Conservation (phyloP, 2,113 vertebrate species). For the Ia io region DNA sequence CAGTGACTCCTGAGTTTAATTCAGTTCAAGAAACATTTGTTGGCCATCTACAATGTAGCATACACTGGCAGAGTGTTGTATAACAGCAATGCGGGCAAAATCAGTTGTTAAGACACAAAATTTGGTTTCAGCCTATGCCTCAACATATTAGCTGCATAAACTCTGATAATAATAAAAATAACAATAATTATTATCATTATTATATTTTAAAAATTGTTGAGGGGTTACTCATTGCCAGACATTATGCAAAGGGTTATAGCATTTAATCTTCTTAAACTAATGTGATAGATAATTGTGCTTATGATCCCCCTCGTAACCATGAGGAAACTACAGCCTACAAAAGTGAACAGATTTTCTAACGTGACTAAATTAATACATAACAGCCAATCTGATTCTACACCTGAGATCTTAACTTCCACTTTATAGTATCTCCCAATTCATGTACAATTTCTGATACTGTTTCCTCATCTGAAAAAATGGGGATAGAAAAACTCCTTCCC, state of each 20-base stretch:
- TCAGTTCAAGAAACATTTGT: background rate
- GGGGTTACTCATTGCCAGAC: background rate
- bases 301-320: background rate
- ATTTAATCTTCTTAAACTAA: background rate
- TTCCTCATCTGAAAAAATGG: background rate
- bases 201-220: background rate
- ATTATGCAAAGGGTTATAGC: background rate
- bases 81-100: background rate
- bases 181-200: background rate
- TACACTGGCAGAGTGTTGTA: background rate
- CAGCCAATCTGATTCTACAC: background rate
- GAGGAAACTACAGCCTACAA: background rate
- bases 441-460: background rate
- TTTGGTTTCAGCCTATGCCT: background rate
- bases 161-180: background rate
- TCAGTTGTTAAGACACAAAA: background rate
- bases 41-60: background rate
- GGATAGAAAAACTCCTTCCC: background rate
- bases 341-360: background rate
- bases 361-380: background rate
- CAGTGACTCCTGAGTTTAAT: background rate
- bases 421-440: background rate
- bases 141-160: background rate
- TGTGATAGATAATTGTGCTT: background rate
- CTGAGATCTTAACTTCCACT: background rate